Evolutionary conservation across 2,888 invertebrate genomes (phyloP), one percentile per base, ranked within the genome.

Genomic region (Xanthorhoe spadicearia): DNA sequence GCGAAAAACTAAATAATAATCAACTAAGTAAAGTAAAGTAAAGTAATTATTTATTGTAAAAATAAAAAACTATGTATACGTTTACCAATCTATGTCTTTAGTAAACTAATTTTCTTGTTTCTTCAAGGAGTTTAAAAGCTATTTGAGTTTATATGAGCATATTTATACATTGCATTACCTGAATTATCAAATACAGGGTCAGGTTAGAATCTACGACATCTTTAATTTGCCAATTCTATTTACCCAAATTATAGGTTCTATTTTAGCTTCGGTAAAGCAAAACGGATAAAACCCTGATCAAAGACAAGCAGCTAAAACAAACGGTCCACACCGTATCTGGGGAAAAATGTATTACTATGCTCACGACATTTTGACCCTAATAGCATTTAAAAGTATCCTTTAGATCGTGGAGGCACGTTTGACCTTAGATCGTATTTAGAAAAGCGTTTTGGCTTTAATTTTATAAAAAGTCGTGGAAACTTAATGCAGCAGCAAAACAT

Each of bases 361-460:
- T 56, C 63, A 38, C 63, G 51, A 63, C 67, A 67, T 63, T 66
- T 76, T 68, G 66, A 72, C 71, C 71, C 72, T 79, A 73, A 71
- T 68, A 68, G 60, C 67, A 64, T 64, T 61, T 68, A 64, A n/a
- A n/a, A 61, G 64, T 61, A 68, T 68, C 64, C 57, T 58, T 68
- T 61, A 57, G 53, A 64, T 64, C 57, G 64, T 57, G 53, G 54
- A 61, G 61, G 64, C 68, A 64, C 68, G 68, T 68, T 57, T 68
- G 64, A 64, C 68, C 68, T 68, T 61, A 32, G 54, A 49, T 61
- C 50, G 62, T 66, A 59, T 62, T 62, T 59, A 55, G 38, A 51
- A 54, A 48, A 50, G 52, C 18, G 32, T 53, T 49, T 28, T 19
- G 28, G 48, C 43, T 46, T 28, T 50, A 56, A 52, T 61, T 56